Evolutionary conservation across 2,797 vertebrate species (phyloP), one percentile per base, ranked within the genome.

Genomic region (Urosaurus nigricauda): DNA sequence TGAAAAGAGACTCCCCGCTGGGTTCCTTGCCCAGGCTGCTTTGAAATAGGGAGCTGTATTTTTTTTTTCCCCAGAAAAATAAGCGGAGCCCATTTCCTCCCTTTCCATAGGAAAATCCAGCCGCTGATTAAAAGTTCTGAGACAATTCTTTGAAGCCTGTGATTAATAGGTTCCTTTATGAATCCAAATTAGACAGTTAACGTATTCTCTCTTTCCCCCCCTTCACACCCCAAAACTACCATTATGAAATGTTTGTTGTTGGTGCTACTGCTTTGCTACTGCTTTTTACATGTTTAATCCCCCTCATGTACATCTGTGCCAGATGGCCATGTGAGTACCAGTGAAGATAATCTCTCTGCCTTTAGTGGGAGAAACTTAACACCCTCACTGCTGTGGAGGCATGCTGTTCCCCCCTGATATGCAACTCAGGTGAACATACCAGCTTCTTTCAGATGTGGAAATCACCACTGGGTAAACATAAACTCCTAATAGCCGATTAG

Each of bases 91-190:
- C 79, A 79, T 86, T 92, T 90, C 70, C 84, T 70, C 91, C 87
- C 92, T 88, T 88, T 83, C 79, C 91, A 87, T 82, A 83, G 79
- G 93, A 91, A 96, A 95, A 94, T 0, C 24, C 87, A 95, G 93
- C 92, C 92, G 87, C 92, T 96, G 94, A 93, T 95, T 93, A 94
- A 95, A 95, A 96, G 94, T 96, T 94, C 95, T 93, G 92, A 94
- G 92, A 88, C 81, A 2, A 92, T 88, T 88, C 95, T 95, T 96
- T 96, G 94, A 95, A 95, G 93, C 77, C 74, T 94, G 93, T 95
- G 95, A 94, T 95, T 91, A 95, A 94, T 92, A 93, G 90, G 93
- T 95, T 96, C 92, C 92, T 95, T 96, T 94, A 95, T 94, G 92
- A 96, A 95, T 96, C 92, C 91, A 95, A 94, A 96, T 95, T 91